Evolutionary conservation across 2,888 invertebrate species (phyloP).

Genomic region (Aquatica leii): DNA sequence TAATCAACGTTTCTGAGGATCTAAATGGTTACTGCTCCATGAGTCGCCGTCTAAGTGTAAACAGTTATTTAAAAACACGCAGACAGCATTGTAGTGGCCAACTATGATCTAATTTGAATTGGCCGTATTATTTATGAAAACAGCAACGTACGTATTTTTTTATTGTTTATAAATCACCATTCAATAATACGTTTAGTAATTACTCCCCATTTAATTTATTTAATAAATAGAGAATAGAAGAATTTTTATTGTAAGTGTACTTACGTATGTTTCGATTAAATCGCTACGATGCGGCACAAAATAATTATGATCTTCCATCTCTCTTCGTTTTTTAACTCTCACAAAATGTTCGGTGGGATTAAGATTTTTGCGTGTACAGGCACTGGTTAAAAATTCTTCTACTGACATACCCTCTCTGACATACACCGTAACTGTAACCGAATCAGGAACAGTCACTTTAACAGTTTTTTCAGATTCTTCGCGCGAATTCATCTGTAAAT

Average conservation of each 20-base stretch:
- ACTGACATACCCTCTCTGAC: conserved; percentile 93
- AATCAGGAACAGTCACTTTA: conserved; percentile 90
- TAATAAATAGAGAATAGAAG: too few species aligned
- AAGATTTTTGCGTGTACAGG: conserved; percentile 90
- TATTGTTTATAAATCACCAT: too few species aligned
- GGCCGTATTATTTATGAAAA: too few species aligned
- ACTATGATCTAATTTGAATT: too few species aligned
- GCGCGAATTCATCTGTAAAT: conserved; percentile 76
- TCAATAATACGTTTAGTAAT: too few species aligned
- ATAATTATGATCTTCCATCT: conserved; percentile 96
- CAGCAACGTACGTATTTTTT: too few species aligned
- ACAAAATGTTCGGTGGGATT: conserved; percentile 97
- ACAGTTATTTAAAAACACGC: too few species aligned
- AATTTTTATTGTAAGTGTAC: conserved; percentile 61
- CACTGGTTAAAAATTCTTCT: conserved; percentile 92
- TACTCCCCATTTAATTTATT: too few species aligned
- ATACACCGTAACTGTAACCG: conserved; percentile 81
- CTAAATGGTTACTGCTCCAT: too few species aligned
- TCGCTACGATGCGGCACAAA: conserved; percentile 95
- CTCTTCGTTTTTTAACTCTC: conserved; percentile 90
- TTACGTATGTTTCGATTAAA: conserved; percentile 94
- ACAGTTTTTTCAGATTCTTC: conserved; percentile 89
- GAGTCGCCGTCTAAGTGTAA: too few species aligned
- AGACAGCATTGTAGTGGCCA: too few species aligned
- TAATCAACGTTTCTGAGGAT: too few species aligned